Percentiles rank a stretch among this genome's conserved stretches.
Evolutionary conservation across 2,888 invertebrate species (phyloP).

Genomic region (Spisula solida): DNA sequence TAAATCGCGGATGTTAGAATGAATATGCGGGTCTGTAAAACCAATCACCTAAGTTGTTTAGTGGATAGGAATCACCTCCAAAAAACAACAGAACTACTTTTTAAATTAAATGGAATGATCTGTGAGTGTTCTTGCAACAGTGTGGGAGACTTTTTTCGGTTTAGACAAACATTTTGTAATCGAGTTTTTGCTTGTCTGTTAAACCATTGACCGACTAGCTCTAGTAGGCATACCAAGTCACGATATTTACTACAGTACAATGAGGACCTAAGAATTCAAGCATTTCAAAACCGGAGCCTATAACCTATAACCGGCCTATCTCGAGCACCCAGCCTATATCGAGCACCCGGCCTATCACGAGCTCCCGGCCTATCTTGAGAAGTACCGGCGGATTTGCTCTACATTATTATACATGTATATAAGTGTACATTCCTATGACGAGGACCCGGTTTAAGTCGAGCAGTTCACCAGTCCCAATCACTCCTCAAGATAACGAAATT

Average conservation of each 20-base stretch:
- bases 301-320: no score
- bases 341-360: no score
- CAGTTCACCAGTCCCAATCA: no score
- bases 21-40: slow-evolving; percentile 12
- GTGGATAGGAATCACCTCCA: neutral
- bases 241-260: neutral
- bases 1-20: neutral
- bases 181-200: neutral
- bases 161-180: neutral
- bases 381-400: no score
- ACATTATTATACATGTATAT: no score
- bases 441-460: no score
- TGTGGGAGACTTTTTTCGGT: neutral
- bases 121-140: neutral
- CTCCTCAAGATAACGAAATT: no score
- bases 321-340: no score
- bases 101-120: slow-evolving; percentile 5
- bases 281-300: no score
- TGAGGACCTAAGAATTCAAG: neutral
- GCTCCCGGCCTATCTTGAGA: no score
- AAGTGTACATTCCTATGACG: no score
- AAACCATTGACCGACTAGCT: neutral
- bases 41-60: slow-evolving; percentile 11
- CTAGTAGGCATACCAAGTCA: no score
- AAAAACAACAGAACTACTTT: slow-evolving; percentile 2